A percentile compares a stretch with the other conserved stretches of the same genome.
phyloP scores from a whole-genome alignment of 2,113 vertebrate species.

The Cromileptes altivelis region DNA sequence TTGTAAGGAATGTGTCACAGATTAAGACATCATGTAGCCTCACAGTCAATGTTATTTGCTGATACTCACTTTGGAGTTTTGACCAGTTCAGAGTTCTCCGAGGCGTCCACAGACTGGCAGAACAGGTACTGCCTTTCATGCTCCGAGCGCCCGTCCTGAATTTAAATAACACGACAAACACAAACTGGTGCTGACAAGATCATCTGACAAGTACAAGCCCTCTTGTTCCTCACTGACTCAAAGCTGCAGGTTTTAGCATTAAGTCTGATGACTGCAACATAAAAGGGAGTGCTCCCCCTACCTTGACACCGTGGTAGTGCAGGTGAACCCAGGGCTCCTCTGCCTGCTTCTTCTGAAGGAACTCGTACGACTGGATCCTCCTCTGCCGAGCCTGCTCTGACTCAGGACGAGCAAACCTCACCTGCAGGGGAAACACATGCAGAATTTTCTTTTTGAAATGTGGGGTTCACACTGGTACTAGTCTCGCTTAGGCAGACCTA shows the following conservation, averaged over 20 bases:
- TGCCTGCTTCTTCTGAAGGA: conserved; percentile 96
- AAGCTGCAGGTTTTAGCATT: neutral
- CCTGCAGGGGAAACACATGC: conserved; percentile 76
- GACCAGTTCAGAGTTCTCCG: conserved; percentile 92
- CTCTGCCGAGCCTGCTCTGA: conserved; percentile 95
- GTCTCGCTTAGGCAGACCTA: no score
- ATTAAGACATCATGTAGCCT: neutral
- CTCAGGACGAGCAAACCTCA: conserved; percentile 95
- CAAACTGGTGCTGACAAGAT: neutral
- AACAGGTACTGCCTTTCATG: conserved; percentile 96
- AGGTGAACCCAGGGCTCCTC: conserved; percentile 97
- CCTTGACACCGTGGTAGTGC: conserved; percentile 90
- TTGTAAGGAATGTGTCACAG: no score
- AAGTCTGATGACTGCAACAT: neutral
- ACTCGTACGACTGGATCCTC: conserved; percentile 96
- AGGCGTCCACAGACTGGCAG: conserved; percentile 89
- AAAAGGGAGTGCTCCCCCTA: conserved; percentile 51
- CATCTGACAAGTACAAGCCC: neutral
- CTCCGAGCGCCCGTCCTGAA: conserved; percentile 93
- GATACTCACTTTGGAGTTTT: conserved; percentile 93
- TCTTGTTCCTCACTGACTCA: neutral
- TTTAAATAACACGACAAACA: neutral
- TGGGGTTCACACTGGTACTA: neutral
- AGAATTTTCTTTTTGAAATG: neutral
- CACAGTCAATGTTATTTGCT: neutral